Evolutionary conservation across 2,888 invertebrate species (phyloP).

Genomic region (Cyclophora albipunctata): DNA sequence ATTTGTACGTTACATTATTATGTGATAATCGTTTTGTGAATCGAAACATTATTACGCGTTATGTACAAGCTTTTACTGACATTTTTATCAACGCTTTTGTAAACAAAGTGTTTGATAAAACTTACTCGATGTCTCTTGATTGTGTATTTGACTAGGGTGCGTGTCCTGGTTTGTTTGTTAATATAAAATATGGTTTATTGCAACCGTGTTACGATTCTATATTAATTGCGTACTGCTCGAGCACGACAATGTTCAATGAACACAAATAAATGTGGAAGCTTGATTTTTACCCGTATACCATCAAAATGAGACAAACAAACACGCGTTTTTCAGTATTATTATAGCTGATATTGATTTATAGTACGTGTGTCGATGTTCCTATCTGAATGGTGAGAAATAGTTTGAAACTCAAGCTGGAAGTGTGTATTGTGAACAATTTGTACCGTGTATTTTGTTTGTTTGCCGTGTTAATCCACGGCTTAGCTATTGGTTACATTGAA

Average conservation of each 20-base stretch:
- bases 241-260: too few species aligned
- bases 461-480: neutral
- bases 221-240: too few species aligned
- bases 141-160: too few species aligned
- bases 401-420: slow-evolving; percentile 16
- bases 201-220: too few species aligned
- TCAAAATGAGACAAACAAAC: too few species aligned
- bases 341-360: too few species aligned
- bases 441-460: slow-evolving; percentile 11
- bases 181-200: too few species aligned
- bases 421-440: slow-evolving; percentile 12
- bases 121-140: slow-evolving; percentile 30
- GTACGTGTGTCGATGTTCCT: slow-evolving; percentile 25
- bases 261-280: too few species aligned
- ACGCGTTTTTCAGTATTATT: too few species aligned
- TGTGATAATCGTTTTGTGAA: slow-evolving; percentile 12
- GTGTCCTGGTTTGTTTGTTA: too few species aligned
- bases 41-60: slow-evolving; percentile 27
- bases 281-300: too few species aligned
- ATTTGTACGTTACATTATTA: too few species aligned
- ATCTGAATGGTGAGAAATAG: slow-evolving; percentile 39
- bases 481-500: slow-evolving; percentile 10
- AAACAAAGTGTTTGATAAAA: slow-evolving; percentile 54
- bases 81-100: slow-evolving; percentile 56
- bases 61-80: slow-evolving; percentile 47